These are phyloP conservation scores for Mustela nigripes DNA, from an alignment of 2,113 vertebrate genomes.

Conservation along the genomic window DNA sequence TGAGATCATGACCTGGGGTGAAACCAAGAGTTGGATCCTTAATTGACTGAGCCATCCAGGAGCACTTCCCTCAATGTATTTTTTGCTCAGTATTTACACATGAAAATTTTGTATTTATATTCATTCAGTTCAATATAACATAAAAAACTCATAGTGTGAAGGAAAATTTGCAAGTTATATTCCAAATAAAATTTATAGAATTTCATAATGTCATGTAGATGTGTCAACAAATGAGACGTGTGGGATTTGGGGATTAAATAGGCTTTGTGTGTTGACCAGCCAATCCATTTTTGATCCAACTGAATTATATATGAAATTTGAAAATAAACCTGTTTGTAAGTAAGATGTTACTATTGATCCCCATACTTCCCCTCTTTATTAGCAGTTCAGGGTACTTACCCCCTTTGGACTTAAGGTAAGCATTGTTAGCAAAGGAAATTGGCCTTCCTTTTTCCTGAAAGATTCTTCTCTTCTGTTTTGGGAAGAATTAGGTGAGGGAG, in stretches of 20 bases:
- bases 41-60: neutral
- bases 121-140: neutral
- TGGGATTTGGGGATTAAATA: neutral
- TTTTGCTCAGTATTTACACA: neutral
- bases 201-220: neutral
- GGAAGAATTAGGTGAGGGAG: neutral
- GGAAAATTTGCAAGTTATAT: slow-evolving; percentile 37
- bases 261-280: neutral
- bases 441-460: neutral
- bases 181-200: neutral
- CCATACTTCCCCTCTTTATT: neutral
- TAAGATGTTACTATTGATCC: slow-evolving; percentile 22
- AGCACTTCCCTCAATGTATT: neutral
- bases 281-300: neutral
- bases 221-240: neutral
- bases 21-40: neutral
- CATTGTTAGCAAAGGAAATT: slow-evolving; percentile 38
- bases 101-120: neutral
- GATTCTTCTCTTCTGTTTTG: slow-evolving; percentile 21
- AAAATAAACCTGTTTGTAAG: slow-evolving; percentile 9
- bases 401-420: neutral
- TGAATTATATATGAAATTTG: slow-evolving; percentile 46
- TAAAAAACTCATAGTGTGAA: neutral
- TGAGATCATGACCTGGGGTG: neutral
- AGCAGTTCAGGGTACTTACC: neutral